Evolutionary conservation across 2,888 invertebrate species (phyloP), one percentile per base, ranked within the genome.

Genomic region (Hypomecis atomaria): DNA sequence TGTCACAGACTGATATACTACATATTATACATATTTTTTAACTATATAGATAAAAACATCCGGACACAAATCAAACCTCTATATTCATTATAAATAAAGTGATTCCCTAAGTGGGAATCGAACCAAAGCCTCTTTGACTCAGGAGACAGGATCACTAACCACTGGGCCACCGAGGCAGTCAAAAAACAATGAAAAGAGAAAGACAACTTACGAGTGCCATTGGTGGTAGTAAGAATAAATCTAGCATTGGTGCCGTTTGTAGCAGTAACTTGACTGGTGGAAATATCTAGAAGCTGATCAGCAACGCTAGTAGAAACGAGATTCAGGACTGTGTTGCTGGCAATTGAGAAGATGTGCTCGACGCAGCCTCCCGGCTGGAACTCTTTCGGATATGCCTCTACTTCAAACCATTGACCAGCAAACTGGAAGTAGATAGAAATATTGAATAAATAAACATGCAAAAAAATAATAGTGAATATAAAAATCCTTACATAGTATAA

Each of bases 351-450:
- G 8, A 75, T 66, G 57, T 88, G 87, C 53, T 69, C 81, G 38
- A 87, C 69, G 59, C 92, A 91, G 10, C 85, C 78, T 4, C 90
- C 89, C 6, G 77, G 65, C 57, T 82, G 79, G 33, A 81, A 71
- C 0, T 76, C 77, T 66, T 83, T 84, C 0, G 89, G 87, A 62
- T 89, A 89, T 0, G 86, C 76, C 72, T 84, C 75, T 0, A 87
- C 76, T 74, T 89, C 89, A 57, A 79, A 69, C 90, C 90, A 90
- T 6, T 64, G 59, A 2, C 89, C 89, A 64, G 62, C 33, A 63
- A 89, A 87, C 89, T 90, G 67, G 5, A 73, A 78, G 4, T 63
- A 53, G 8, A n/a, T 10, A 44, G 36, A 36, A 48, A 13, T 38
- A 45, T 23, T 23, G 23, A n/a, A n/a, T n/a, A n/a, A n/a, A n/a